Evolutionary conservation across 2,888 invertebrate species (phyloP), one percentile per base, ranked within the genome.

Genomic region (Polietes domitor): DNA sequence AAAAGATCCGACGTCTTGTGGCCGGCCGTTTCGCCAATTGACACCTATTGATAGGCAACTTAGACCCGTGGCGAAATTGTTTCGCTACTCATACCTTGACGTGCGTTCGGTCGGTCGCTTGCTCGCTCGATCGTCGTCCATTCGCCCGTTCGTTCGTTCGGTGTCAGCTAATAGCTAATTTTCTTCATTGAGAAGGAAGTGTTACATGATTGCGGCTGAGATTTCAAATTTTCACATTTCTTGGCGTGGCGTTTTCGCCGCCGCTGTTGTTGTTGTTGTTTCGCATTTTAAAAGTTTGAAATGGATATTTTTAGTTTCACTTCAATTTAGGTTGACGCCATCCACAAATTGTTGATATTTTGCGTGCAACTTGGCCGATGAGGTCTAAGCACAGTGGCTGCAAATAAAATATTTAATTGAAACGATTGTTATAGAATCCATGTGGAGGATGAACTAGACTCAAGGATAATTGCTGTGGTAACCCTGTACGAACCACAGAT

Each of bases 321-420:
- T 76, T 84, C 76, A 81, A 84, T 77, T 79, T 84, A 79, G 84
- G 84, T 79, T 81, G 84, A 84, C 81, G 81, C 84, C 84, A 84
- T 55, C 68, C 68, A 76, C 58, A 76, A 58, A 68, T 76, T 76
- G 21, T 41, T 72, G 58, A 68, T 68, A 68, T 68, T 68, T 68
- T 24, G 68, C 37, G 24, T 43, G 68, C 68, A 68, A 68, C 37
- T 68, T 37, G 68, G 43, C n/a, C 68, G 1, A 24, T 12, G 32
- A 12, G 65, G 61, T n/a, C 61, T n/a, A 17, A 17, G 68, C 61
- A 61, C 26, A 28, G 61, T 61, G 61, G 12, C 15, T 28, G 5
- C 26, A n/a, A 61, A 28, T 58, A 7, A 53, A 21, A 19, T 3
- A 19, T 6, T 19, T 7, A 37, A 53, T 6, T 53, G 53, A 12